These are phyloP conservation scores for Deroplatys truncata DNA, from an alignment of 2,888 invertebrate species.

Conservation along the genomic window DNA sequence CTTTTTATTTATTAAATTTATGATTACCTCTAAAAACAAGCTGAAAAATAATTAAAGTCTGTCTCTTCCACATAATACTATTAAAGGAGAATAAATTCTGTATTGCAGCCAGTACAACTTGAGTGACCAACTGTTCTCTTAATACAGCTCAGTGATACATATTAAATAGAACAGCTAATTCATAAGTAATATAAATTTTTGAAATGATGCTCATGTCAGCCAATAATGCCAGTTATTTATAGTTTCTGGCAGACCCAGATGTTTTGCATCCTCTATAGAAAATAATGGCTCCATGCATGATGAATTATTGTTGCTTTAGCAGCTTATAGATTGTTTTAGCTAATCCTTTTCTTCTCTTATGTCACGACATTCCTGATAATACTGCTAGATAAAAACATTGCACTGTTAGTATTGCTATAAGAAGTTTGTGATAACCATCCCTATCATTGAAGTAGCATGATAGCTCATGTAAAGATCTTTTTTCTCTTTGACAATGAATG, in stretches of 20 bases:
- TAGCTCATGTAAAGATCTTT: neutral
- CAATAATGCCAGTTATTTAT: too few relatives aligned
- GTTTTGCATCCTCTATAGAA: neutral
- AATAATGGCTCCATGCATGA: neutral
- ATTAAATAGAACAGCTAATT: too few relatives aligned
- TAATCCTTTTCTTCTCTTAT: neutral
- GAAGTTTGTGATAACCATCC: conserved; percentile 1
- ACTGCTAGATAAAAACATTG: neutral
- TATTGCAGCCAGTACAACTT: too few relatives aligned
- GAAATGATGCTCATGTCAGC: too few relatives aligned
- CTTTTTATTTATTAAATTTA: neutral
- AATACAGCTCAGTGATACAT: too few relatives aligned
- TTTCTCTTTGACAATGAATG: neutral
- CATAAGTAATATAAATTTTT: too few relatives aligned
- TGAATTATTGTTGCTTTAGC: neutral
- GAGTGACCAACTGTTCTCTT: too few relatives aligned
- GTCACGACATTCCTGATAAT: neutral
- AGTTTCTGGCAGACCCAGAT: too few relatives aligned
- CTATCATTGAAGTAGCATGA: neutral
- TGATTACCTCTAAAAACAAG: neutral
- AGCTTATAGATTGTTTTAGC: neutral
- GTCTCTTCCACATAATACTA: too few relatives aligned
- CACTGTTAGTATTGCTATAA: conserved; percentile 8
- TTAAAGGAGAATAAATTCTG: too few relatives aligned
- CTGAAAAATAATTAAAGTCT: neutral